phyloP scores from a whole-genome alignment of 2,113 vertebrate genomes.

The Lepus americanus region DNA sequence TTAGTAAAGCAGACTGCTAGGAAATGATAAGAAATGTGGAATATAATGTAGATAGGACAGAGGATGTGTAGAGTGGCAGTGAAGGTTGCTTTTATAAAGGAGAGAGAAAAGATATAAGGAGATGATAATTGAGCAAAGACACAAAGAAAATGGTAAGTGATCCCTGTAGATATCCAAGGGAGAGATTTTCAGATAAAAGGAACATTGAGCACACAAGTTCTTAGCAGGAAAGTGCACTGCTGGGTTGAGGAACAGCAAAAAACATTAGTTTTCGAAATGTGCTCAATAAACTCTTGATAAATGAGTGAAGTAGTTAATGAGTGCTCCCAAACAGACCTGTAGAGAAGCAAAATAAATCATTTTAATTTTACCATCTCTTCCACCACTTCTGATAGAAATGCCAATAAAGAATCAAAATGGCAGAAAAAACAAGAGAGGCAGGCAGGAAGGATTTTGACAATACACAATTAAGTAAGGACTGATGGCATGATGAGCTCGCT shows the following conservation, averaged over 20 bases:
- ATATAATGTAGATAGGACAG: not conserved
- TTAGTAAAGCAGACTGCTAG: not conserved
- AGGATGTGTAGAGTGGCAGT: not conserved
- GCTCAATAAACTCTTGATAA: conserved; percentile 31
- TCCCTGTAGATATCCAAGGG: not conserved
- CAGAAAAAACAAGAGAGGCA: conserved; percentile 40
- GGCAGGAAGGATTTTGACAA: not conserved
- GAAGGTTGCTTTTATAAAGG: not conserved
- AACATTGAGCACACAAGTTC: not conserved
- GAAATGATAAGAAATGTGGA: not conserved
- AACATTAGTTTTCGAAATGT: not conserved
- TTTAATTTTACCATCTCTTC: conserved; percentile 60
- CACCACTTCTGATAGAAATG: conserved; percentile 56
- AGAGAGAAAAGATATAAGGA: not conserved
- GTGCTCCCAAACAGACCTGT: not conserved
- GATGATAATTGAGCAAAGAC: not conserved
- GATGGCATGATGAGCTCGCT: conserved; percentile 29
- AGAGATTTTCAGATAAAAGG: conserved; percentile 8
- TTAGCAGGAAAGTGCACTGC: not conserved
- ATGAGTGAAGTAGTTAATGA: conserved; percentile 37
- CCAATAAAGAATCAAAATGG: conserved; percentile 45
- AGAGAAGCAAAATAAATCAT: conserved; percentile 66
- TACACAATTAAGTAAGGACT: conserved; percentile 46
- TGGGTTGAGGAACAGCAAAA: not conserved
- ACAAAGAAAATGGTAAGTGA: not conserved